A percentile compares a stretch with the other conserved stretches of the same genome.
Conservation (phyloP, 2,113 vertebrate species). For the Dolichallabes microphthalmus region DNA sequence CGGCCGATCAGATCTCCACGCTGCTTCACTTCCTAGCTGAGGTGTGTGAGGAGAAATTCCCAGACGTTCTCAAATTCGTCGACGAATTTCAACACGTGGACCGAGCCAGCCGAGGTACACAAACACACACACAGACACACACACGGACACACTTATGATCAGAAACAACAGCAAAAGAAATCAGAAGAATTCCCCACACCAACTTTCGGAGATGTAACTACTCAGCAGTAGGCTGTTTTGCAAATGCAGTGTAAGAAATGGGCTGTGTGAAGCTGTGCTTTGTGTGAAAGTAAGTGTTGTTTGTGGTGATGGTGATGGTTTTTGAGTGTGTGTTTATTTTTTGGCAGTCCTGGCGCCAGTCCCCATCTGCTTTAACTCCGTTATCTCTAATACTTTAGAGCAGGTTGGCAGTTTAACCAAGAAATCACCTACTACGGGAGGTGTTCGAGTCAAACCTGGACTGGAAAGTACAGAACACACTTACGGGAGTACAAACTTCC, state of each 20-base stretch:
- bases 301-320: not conserved
- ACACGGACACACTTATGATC: not conserved
- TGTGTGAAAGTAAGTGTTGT: not conserved
- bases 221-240: not conserved
- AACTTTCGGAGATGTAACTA: not conserved
- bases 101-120: conserved; percentile 88
- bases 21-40: conserved; percentile 91
- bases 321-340: not conserved
- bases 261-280: not conserved
- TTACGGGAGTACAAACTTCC: too few species aligned
- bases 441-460: too few species aligned
- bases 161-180: not conserved
- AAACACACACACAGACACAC: too few species aligned
- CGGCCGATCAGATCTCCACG: conserved; percentile 89
- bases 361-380: not conserved
- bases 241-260: not conserved
- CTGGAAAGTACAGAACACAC: too few species aligned
- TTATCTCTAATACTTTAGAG: not conserved
- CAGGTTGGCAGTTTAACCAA: not conserved
- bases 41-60: conserved; percentile 87
- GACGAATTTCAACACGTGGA: conserved; percentile 90
- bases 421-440: not conserved
- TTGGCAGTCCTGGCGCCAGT: not conserved
- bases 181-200: not conserved
- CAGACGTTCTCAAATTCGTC: conserved; percentile 82